Evolutionary conservation across 1,140 invertebrate species (phyloP).

Genomic region (Drosophila truncata): DNA sequence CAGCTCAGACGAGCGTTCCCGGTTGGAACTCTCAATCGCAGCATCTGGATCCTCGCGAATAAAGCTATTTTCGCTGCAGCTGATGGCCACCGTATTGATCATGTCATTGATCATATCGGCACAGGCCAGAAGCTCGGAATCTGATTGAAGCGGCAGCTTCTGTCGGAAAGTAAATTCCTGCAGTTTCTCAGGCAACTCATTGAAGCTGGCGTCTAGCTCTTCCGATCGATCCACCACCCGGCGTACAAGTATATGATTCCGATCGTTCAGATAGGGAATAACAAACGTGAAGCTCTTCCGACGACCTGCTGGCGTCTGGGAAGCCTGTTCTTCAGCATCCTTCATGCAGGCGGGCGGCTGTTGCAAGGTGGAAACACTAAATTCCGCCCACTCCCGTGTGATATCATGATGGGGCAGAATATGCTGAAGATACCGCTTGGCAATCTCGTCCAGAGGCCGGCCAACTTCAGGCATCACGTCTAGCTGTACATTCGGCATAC

Average conservation of each 20-base stretch:
- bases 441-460: conserved; percentile 71
- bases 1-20: neutral
- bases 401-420: conserved; percentile 81
- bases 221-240: conserved; percentile 81
- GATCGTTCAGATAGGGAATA: conserved; percentile 81
- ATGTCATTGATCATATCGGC: conserved; percentile 78
- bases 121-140: conserved; percentile 45
- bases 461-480: conserved; percentile 77
- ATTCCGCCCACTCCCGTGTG: conserved; percentile 82
- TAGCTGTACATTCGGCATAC: conserved; percentile 77
- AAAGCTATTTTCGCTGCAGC: conserved; percentile 81
- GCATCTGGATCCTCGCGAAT: conserved; percentile 67
- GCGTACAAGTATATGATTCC: conserved; percentile 76
- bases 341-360: conserved; percentile 45
- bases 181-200: conserved; percentile 33
- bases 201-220: conserved; percentile 66
- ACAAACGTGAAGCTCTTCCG: conserved; percentile 76
- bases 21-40: neutral
- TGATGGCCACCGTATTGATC: conserved; percentile 84
- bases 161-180: conserved; percentile 49
- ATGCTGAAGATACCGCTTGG: conserved; percentile 80
- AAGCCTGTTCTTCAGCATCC: conserved; percentile 57
- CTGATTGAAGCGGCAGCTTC: conserved; percentile 3
- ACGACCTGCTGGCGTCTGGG: conserved; percentile 34
- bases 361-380: conserved; percentile 79